Evolutionary conservation across 2,113 vertebrate species (phyloP).

Genomic region (Rhea pennata): DNA sequence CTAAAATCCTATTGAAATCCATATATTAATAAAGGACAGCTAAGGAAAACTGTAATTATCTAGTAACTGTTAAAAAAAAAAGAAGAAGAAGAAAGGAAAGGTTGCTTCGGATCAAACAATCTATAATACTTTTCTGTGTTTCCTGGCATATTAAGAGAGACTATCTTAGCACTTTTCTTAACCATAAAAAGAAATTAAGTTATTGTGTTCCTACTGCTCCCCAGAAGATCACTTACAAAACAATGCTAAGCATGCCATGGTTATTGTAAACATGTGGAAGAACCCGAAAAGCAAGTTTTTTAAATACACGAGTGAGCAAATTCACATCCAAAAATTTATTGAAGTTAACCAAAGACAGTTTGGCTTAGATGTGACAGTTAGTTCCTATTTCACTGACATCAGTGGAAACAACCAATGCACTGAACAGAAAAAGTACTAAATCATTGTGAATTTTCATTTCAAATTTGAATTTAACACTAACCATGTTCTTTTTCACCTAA

Average conservation of each 20-base stretch:
- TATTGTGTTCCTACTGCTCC: neutral
- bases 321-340: neutral
- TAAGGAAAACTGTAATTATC: neutral
- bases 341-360: neutral
- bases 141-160: neutral
- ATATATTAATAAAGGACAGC: neutral
- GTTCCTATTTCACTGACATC: neutral
- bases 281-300: neutral
- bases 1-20: slow-evolving; percentile 32
- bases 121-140: neutral
- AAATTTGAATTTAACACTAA: neutral
- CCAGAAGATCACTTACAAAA: neutral
- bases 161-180: neutral
- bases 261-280: neutral
- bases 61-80: neutral
- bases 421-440: neutral
- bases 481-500: neutral
- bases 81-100: neutral
- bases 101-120: neutral
- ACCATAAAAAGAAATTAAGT: neutral
- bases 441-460: neutral
- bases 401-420: neutral
- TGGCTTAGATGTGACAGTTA: neutral
- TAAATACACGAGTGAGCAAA: neutral
- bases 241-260: neutral